Conservation (phyloP, 2,797 vertebrate species). For the Leucoraja ocellata region DNA sequence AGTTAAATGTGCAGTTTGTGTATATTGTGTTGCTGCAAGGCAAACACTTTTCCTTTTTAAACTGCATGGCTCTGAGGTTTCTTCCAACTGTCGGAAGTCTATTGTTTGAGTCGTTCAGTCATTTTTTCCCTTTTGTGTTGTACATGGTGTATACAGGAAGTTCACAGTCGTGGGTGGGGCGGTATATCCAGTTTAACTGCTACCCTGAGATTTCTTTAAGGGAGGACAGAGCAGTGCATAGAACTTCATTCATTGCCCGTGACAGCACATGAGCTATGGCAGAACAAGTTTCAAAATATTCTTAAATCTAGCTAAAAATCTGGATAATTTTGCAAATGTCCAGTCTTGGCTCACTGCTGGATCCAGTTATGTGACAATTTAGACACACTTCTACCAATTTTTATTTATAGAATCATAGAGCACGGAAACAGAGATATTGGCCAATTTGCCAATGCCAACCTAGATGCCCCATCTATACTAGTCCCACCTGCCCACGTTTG, state of each 20-base stretch:
- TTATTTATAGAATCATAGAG: neutral
- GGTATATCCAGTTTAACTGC: neutral
- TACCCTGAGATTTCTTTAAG: constrained; percentile 8
- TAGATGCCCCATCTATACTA: too few species aligned
- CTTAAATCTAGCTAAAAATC: neutral
- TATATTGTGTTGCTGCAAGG: neutral
- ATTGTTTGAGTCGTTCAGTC: constrained; percentile 27
- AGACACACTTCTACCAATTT: neutral
- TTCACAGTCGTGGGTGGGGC: constrained; percentile 1
- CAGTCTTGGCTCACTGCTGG: neutral
- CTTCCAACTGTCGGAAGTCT: constrained; percentile 31
- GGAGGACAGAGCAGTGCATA: neutral
- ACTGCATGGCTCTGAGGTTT: neutral
- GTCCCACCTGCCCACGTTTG: too few species aligned
- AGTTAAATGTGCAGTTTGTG: neutral
- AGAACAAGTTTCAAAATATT: neutral
- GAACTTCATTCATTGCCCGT: neutral
- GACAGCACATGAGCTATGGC: neutral
- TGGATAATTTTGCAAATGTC: neutral
- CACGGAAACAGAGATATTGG: too few species aligned
- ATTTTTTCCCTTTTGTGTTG: constrained; percentile 28
- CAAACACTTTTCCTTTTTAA: constrained; percentile 24
- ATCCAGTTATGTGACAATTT: neutral
- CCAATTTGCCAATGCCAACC: too few species aligned
- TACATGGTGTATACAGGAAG: neutral